Evolutionary conservation across 1,140 invertebrate species (phyloP).

Genomic region (Harpegnathos saltator): DNA sequence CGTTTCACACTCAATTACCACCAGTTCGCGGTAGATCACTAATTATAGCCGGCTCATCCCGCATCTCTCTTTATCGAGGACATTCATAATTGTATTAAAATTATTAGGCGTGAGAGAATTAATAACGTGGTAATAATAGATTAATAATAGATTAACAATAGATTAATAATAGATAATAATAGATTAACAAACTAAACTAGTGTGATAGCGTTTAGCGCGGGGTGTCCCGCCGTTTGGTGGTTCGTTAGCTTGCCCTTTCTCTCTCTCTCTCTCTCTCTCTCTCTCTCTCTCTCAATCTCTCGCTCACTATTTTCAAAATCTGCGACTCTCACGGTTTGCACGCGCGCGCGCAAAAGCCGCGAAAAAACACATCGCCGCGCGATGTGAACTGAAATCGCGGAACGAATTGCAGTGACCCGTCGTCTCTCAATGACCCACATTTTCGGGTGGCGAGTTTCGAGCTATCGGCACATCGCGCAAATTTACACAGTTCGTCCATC

Average conservation of each 20-base stretch:
- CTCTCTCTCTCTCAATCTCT: no score
- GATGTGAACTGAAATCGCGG: slow-evolving; percentile 8
- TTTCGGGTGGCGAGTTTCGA: not conserved
- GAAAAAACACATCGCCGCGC: not conserved
- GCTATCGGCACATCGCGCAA: not conserved
- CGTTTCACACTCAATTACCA: slow-evolving; percentile 7
- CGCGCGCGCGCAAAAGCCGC: not conserved
- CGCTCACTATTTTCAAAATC: no score
- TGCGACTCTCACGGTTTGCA: not conserved
- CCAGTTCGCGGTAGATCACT: not conserved
- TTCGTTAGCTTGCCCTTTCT: no score
- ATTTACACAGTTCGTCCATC: slow-evolving; percentile 21
- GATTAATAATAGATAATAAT: not conserved
- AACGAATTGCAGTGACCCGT: not conserved
- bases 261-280: no score
- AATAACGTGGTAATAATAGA: not conserved
- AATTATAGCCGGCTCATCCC: not conserved
- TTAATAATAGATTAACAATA: no score
- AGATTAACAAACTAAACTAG: no score
- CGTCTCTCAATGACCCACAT: slow-evolving; percentile 26
- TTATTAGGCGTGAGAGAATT: not conserved
- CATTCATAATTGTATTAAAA: not conserved
- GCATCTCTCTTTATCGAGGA: not conserved
- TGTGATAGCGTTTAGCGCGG: no score
- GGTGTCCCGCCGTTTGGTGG: no score